Evolutionary conservation across 1,140 invertebrate genomes (phyloP), one percentile per base, ranked within the genome.

Genomic region (Macrostomum lignano): DNA sequence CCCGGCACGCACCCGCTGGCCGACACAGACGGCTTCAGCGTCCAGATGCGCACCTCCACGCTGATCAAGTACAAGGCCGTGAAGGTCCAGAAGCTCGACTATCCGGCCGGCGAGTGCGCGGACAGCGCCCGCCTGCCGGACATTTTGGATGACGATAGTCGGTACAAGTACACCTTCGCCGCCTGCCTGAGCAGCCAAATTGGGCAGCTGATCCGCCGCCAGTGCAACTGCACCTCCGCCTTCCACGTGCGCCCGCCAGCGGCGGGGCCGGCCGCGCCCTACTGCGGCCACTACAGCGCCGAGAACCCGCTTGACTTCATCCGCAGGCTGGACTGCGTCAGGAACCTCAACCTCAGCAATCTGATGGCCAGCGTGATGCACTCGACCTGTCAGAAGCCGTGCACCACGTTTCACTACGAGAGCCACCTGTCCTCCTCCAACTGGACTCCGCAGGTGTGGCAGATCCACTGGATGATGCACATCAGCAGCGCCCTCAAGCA

Each of bases 141-240:
- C n/a, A n/a, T n/a, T n/a, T n/a, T n/a, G n/a, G 19, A 28, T 15
- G 15, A 5, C 26, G 19, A 28, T 9, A 5, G 19, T 17, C 15
- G 19, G 5, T 28, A 5, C 9, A 5, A 3, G 14, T 28, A 28
- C 9, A 28, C 26, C 4, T 28, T 15, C 19, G 26, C 15, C 26
- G 19, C 26, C 19, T 28, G 26, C 9, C 15, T 15, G 19, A 28
- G 19, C 19, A 17, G 19, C 15, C 14, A 28, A 28, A 28, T 28
- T 15, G 26, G 26, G 26, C 15, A 28, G 19, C 19, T 28, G 19
- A 28, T 28, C 19, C 19, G 4, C 19, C 15, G 19, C 15, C 3
- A 28, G 19, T 28, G 26, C 26, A 28, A 28, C 9, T 28, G 26
- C 19, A 15, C 15, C 19, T 28, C 26, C 7, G n/a, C n/a, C n/a